Evolutionary conservation across 92 coral and sea anemone species (phyloP).

Genomic region (Umimayanthus chanpuru): DNA sequence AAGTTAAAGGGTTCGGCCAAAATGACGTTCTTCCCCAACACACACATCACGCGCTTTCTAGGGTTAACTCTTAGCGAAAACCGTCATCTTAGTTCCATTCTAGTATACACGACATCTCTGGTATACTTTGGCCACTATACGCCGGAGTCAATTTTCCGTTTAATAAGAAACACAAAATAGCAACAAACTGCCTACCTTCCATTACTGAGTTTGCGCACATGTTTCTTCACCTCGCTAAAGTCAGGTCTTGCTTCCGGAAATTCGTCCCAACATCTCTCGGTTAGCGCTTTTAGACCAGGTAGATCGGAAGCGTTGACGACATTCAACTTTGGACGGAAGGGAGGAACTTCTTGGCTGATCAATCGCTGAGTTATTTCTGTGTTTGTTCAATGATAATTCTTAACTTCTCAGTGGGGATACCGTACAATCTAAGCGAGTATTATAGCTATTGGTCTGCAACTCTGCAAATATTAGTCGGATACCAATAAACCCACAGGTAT

Average conservation of each 20-base stretch:
- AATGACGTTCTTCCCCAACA: no score
- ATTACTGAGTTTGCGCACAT: constrained; percentile 82
- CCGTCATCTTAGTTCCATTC: no score
- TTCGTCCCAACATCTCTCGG: constrained; percentile 95
- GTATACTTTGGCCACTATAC: not conserved
- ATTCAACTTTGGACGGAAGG: constrained; percentile 86
- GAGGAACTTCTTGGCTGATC: constrained; percentile 65
- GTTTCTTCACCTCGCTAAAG: constrained; percentile 86
- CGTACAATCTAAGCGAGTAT: no score
- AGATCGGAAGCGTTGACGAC: constrained; percentile 58
- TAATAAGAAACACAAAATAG: no score
- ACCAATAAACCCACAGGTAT: no score
- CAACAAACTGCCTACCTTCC: constrained; percentile 65
- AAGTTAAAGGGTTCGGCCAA: no score
- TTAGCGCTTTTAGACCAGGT: constrained; percentile 76
- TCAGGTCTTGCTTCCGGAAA: constrained; percentile 86
- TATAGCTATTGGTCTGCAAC: no score
- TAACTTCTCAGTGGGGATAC: not conserved
- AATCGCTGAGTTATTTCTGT: constrained; percentile 81
- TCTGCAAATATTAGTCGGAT: no score
- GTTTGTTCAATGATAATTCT: not conserved
- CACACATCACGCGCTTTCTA: no score
- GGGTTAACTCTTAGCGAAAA: no score
- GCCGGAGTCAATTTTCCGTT: not conserved
- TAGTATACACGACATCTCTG: no score